Conservation (phyloP, 2,797 vertebrate genomes). For the Trachops cirrhosus region DNA sequence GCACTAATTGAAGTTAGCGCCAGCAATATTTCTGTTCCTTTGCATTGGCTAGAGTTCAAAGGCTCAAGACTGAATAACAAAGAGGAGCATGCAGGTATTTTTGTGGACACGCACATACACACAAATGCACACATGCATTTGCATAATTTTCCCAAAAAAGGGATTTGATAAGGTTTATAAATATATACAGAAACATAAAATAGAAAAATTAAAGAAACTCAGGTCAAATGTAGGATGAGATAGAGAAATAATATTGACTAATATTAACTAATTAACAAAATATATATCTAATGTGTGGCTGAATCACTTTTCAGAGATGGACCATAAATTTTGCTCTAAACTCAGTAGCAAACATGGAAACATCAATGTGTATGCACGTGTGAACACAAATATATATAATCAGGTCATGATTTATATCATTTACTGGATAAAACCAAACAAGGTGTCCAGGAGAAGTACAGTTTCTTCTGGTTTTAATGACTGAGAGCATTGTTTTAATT, state of each 20-base stretch:
- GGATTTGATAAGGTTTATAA: neutral
- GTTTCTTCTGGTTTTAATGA: neutral
- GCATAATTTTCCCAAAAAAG: neutral
- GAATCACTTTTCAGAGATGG: neutral
- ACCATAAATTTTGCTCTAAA: neutral
- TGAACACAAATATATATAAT: neutral
- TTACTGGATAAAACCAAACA: neutral
- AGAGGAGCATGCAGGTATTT: conserved; percentile 27
- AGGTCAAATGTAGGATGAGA: neutral
- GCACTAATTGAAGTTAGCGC: neutral
- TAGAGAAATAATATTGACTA: neutral
- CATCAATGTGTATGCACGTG: neutral
- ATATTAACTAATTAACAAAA: neutral
- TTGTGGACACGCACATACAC: neutral
- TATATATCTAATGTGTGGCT: neutral
- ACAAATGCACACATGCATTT: accelerated
- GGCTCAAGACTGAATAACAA: conserved; percentile 28
- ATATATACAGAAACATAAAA: neutral
- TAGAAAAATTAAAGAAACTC: neutral
- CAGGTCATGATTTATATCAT: neutral
- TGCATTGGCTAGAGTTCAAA: conserved; percentile 61
- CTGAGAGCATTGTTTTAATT: neutral
- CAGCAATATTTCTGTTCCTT: conserved; percentile 65
- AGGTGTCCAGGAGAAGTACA: neutral
- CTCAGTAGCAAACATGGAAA: neutral